phyloP scores from a whole-genome alignment of 2,797 vertebrate genomes.

The Muraenolepis orangiensis region DNA sequence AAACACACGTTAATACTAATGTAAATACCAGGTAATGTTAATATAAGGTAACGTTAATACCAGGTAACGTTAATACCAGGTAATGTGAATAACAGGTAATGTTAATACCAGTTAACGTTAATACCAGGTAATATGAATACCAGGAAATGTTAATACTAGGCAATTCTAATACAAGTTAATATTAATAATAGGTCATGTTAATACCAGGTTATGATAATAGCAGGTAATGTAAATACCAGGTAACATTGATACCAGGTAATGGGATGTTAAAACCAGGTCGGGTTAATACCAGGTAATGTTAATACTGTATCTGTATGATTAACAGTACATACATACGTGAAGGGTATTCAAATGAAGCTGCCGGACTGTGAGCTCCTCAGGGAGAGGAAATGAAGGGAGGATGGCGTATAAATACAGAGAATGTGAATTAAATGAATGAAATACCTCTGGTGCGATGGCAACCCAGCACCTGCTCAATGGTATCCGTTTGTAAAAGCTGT shows the following conservation, averaged over 20 bases:
- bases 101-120: too few species aligned
- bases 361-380: neutral
- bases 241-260: too few species aligned
- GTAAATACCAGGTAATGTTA: neutral
- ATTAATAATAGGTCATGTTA: too few species aligned
- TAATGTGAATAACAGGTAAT: too few species aligned
- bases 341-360: neutral
- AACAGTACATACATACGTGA: neutral
- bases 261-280: too few species aligned
- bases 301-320: neutral
- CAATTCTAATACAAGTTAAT: too few species aligned
- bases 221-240: too few species aligned
- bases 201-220: too few species aligned
- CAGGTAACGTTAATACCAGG: neutral
- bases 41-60: neutral
- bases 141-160: too few species aligned
- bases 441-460: slow-evolving; percentile 98
- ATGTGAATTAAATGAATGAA: slow-evolving; percentile 81
- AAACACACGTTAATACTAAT: neutral
- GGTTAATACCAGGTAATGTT: too few species aligned
- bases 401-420: slow-evolving; percentile 54
- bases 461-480: slow-evolving; percentile 96
- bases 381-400: slow-evolving; percentile 6
- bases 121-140: too few species aligned
- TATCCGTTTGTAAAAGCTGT: slow-evolving; percentile 99